Percentiles rank a stretch among this genome's conserved stretches.
These are phyloP conservation scores for Drosophila peninsularis DNA, from an alignment of 2,888 invertebrate genomes.

Conservation along the genomic window DNA sequence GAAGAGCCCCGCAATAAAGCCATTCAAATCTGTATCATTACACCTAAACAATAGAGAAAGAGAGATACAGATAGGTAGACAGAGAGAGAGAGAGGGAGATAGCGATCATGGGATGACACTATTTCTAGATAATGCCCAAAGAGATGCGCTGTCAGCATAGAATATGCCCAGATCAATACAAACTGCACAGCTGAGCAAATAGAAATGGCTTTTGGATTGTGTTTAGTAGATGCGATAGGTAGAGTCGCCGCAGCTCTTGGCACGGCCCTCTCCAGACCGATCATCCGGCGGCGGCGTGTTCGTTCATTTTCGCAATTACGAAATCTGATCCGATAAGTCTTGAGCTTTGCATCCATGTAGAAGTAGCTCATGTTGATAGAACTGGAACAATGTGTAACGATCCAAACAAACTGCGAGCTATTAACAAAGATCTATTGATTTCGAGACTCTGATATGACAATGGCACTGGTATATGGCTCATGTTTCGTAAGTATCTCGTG, in stretches of 20 bases:
- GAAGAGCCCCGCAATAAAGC: too few relatives aligned
- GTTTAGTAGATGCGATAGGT: conserved; percentile 1
- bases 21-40: not conserved
- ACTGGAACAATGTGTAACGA: conserved; percentile 1
- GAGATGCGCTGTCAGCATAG: not conserved
- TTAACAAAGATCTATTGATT: conserved; percentile 1
- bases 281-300: conserved; percentile 17
- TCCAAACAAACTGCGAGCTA: conserved; percentile 2
- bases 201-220: not conserved
- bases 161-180: not conserved
- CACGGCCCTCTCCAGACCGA: conserved; percentile 10
- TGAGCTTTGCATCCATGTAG: conserved; percentile 9
- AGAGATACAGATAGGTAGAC: not conserved
- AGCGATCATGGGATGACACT: not conserved
- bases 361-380: not conserved
- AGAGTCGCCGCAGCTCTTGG: not conserved
- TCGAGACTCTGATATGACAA: not conserved
- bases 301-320: conserved; percentile 9
- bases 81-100: not conserved
- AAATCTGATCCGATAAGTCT: conserved; percentile 28
- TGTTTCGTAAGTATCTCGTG: not conserved
- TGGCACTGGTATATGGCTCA: not conserved
- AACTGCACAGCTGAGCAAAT: not conserved
- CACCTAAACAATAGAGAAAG: not conserved
- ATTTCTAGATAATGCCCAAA: not conserved